Conservation (phyloP, 2,797 vertebrate genomes). For the Urocyon cinereoargenteus region DNA sequence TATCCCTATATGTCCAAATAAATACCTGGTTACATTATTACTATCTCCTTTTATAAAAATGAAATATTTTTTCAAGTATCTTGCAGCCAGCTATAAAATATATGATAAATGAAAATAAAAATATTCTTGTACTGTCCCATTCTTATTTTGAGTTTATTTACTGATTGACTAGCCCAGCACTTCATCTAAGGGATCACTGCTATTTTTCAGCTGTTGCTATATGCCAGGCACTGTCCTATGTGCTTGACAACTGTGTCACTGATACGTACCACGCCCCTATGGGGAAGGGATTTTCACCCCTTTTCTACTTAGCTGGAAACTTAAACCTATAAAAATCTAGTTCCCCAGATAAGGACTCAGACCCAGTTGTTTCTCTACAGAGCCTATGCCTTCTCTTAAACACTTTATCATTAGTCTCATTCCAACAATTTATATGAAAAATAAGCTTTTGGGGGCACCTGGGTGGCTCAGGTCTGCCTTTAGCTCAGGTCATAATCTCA, state of each 20-base stretch:
- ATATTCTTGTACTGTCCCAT: neutral
- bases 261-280: neutral
- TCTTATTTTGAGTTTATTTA: constrained; percentile 49
- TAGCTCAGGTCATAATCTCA: neutral
- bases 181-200: neutral
- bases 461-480: neutral
- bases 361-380: neutral
- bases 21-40: constrained; percentile 22
- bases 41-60: constrained; percentile 53
- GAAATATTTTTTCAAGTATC: constrained; percentile 40
- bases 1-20: constrained; percentile 35
- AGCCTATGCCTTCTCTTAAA: constrained; percentile 2
- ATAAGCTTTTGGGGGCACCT: neutral
- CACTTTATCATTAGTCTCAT: neutral
- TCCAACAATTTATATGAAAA: constrained; percentile 6
- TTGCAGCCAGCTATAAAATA: neutral
- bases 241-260: neutral
- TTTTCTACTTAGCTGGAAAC: neutral
- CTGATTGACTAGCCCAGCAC: neutral
- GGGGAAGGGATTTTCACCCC: neutral
- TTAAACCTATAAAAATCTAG: neutral
- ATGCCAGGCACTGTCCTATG: neutral
- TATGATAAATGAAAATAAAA: constrained; percentile 20
- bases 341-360: neutral
- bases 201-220: neutral